Percentiles rank a stretch among this genome's conserved stretches.
Conservation (phyloP, 2,797 vertebrate genomes). For the Esox masquinongy region DNA sequence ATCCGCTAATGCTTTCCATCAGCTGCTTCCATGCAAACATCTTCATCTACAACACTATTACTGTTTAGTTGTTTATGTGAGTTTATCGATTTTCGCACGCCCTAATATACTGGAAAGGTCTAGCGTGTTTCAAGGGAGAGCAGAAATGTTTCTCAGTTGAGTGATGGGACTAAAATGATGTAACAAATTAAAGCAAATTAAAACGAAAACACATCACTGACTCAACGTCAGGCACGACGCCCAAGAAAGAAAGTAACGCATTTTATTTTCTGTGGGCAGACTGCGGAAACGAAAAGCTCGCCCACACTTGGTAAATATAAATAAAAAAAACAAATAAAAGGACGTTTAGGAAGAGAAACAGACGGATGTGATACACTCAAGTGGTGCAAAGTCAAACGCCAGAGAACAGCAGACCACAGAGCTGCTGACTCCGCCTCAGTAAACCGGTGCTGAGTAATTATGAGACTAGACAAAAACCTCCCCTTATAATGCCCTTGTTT, state of each 20-base stretch:
- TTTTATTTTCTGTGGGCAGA: neutral
- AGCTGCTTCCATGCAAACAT: neutral
- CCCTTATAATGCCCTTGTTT: constrained; percentile 52
- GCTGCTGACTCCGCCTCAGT: constrained; percentile 29
- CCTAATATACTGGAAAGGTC: neutral
- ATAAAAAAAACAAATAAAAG: neutral
- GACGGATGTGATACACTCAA: constrained; percentile 2
- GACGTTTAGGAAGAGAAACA: neutral
- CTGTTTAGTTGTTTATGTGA: neutral
- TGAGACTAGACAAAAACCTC: constrained; percentile 73
- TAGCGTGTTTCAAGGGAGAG: neutral
- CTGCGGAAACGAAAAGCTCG: neutral
- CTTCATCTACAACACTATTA: neutral
- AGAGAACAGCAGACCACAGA: constrained; percentile 16
- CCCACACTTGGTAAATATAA: neutral
- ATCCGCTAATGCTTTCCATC: neutral
- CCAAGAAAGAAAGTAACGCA: neutral
- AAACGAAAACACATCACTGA: neutral
- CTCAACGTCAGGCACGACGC: neutral
- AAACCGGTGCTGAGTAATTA: constrained; percentile 68
- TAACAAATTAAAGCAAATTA: neutral
- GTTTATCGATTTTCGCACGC: neutral
- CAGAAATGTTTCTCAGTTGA: neutral
- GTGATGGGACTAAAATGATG: too few species aligned
- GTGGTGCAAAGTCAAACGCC: constrained; percentile 5